phyloP scores from a whole-genome alignment of 2,888 invertebrate species.

The Onchidella celtica region DNA sequence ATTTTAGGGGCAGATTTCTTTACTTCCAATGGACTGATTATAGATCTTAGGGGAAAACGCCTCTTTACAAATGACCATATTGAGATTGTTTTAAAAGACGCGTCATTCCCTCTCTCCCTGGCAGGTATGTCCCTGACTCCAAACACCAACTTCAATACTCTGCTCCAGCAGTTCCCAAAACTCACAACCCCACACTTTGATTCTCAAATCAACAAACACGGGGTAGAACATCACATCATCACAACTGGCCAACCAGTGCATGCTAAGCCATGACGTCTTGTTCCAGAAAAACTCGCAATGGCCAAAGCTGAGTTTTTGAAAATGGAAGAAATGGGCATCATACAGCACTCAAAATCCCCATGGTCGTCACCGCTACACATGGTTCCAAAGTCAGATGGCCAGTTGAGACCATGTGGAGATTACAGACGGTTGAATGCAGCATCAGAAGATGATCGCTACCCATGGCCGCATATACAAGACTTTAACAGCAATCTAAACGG shows the following conservation, averaged over 20 bases:
- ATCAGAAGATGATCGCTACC: conserved; percentile 48
- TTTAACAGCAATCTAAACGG: conserved; percentile 47
- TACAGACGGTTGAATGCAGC: conserved; percentile 41
- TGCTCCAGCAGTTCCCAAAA: conserved; percentile 26
- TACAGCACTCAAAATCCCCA: conserved; percentile 77
- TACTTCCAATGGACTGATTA: conserved; percentile 3
- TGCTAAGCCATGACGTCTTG: conserved; percentile 71
- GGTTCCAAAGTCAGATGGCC: conserved; percentile 77
- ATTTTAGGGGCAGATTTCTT: conserved; percentile 39
- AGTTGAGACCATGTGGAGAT: conserved; percentile 39
- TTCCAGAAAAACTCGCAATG: conserved; percentile 66
- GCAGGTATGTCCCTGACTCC: not conserved
- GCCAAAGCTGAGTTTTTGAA: conserved; percentile 66
- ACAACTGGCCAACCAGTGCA: conserved; percentile 71
- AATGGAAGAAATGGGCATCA: conserved; percentile 71
- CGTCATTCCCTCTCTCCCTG: not conserved
- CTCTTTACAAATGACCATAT: conserved; percentile 23
- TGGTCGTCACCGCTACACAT: conserved; percentile 65
- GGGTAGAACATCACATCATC: conserved; percentile 38
- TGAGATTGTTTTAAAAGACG: not conserved
- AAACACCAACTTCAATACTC: not conserved
- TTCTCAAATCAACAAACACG: conserved; percentile 24
- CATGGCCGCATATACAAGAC: conserved; percentile 52
- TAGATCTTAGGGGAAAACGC: conserved; percentile 24
- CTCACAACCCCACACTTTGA: conserved; percentile 30